Base-by-base conservation (phyloP, 2,113 vertebrate genomes). In the Pedionomus torquatus region DNA sequence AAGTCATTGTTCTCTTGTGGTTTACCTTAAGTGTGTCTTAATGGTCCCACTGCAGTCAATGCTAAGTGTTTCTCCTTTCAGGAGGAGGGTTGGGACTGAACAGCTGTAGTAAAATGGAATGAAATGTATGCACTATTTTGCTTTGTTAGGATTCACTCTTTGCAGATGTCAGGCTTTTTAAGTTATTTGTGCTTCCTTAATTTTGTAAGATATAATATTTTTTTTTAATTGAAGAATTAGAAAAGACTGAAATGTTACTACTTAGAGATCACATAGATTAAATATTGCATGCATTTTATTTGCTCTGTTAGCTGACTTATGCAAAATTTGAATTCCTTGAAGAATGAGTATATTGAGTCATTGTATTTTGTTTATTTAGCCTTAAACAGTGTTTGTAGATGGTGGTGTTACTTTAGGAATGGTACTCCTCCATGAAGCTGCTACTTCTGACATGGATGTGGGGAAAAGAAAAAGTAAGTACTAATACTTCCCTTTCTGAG, bases 401-500 rank as follows among this genome's bases (percentile, higher is more conserved):
- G 99, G 98, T 54, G 99, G 99, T 10, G 98, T 99, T 68, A 99
- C 99, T 92, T 98, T 99, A 94, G 99, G 99, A n/a, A 99, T 99
- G 94, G 99, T 99, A 30, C 99, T 99, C 71, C 98, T 99, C 49
- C 99, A 99, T 4, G 99, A 99, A 96, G 99, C 99, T 44, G 99
- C 99, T 51, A 99, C 99, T 14, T 99, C 99, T 87, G 99, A 99
- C 90, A 95, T 99, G 97, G 99, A 99, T 91, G 98, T 99, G 44
- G 99, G 99, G 63, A 99, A 99, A 94, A 98, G 99, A 91, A 99
- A 99, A 96, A 98, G 99, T 99, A 97, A 96, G 99, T 97, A 60
- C 21, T 69, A 17, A 13, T 6, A 4, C 4, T 63, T 80, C 14
- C 4, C 17, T 78, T 4, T 85, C 14, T 25, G 31, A 51, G 43